Evolutionary conservation across 2,113 vertebrate species (phyloP).

Genomic region (Aplodontia rufa): DNA sequence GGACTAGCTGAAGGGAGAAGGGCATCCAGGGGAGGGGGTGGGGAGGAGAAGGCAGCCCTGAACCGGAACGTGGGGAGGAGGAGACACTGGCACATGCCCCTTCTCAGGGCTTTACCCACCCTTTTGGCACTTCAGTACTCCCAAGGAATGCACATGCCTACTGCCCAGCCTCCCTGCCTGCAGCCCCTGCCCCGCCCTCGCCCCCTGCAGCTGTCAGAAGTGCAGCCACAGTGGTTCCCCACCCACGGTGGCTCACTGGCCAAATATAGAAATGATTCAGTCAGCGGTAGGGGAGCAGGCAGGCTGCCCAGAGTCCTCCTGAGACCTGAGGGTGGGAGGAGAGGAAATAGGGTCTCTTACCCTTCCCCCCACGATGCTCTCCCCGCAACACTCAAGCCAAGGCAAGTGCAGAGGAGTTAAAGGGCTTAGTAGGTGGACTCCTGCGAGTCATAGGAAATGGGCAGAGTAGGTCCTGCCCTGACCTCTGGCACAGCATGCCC

Average conservation of each 20-base stretch:
- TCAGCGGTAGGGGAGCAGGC: conserved; percentile 59
- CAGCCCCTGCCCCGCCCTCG: conserved; percentile 54
- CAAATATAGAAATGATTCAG: conserved; percentile 79
- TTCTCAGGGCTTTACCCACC: not conserved
- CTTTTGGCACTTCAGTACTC: not conserved
- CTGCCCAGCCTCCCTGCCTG: conserved; percentile 57
- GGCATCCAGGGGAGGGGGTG: not conserved
- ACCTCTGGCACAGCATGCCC: not conserved
- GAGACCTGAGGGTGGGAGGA: conserved; percentile 13
- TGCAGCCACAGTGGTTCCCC: conserved; percentile 65
- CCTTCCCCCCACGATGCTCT: not conserved
- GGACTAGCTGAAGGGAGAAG: not conserved
- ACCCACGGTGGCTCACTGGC: conserved; percentile 69
- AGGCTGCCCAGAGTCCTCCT: conserved; percentile 55
- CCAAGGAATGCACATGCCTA: not conserved
- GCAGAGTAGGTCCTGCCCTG: not conserved
- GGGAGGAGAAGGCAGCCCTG: not conserved
- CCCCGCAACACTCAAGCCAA: not conserved
- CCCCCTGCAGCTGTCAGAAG: conserved; percentile 70
- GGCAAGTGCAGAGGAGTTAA: not conserved
- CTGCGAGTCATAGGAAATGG: not conserved
- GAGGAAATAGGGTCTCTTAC: not conserved
- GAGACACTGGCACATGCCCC: not conserved
- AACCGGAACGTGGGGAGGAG: not conserved
- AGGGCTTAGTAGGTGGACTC: not conserved